These are phyloP conservation scores for Neopipo cinnamomea DNA, from an alignment of 2,113 vertebrate species.

Conservation along the genomic window DNA sequence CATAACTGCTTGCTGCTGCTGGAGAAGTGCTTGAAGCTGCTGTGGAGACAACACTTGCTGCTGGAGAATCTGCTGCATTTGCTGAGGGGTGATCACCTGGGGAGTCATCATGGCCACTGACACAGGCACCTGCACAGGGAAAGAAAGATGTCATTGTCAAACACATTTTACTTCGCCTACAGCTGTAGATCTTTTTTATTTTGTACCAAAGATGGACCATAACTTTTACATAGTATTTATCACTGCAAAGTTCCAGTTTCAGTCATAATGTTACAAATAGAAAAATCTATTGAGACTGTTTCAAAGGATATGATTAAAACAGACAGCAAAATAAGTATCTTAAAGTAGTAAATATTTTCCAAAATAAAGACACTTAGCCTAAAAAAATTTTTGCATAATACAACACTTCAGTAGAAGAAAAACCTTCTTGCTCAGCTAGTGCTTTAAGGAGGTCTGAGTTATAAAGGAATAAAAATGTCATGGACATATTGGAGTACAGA, in stretches of 20 bases:
- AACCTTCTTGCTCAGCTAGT: not conserved
- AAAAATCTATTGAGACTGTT: constrained; percentile 59
- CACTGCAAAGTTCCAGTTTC: constrained; percentile 51
- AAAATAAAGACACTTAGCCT: constrained; percentile 38
- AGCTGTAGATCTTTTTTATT: not conserved
- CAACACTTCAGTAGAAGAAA: not conserved
- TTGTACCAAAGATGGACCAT: constrained; percentile 1
- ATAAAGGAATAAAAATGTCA: not conserved
- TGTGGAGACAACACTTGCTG: constrained; percentile 98
- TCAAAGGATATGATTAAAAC: constrained; percentile 52
- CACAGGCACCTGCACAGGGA: constrained; percentile 88
- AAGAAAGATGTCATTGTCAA: constrained; percentile 19
- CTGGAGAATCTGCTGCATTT: constrained; percentile 99
- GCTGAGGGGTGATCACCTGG: constrained; percentile 98
- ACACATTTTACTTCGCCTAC: not conserved
- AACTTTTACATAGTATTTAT: constrained; percentile 44
- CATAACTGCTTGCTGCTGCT: constrained; percentile 98
- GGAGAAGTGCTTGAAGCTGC: constrained; percentile 97
- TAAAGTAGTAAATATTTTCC: constrained; percentile 32
- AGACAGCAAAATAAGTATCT: constrained; percentile 46
- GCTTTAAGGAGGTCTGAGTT: not conserved
- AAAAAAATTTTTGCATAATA: constrained; percentile 18
- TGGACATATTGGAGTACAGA: not conserved
- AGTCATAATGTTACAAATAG: constrained; percentile 37
- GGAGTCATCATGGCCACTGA: constrained; percentile 99